Percentiles rank a stretch among this genome's conserved stretches.
These are phyloP conservation scores for Dasypus novemcinctus DNA, from an alignment of 2,113 vertebrate species.

Conservation along the genomic window DNA sequence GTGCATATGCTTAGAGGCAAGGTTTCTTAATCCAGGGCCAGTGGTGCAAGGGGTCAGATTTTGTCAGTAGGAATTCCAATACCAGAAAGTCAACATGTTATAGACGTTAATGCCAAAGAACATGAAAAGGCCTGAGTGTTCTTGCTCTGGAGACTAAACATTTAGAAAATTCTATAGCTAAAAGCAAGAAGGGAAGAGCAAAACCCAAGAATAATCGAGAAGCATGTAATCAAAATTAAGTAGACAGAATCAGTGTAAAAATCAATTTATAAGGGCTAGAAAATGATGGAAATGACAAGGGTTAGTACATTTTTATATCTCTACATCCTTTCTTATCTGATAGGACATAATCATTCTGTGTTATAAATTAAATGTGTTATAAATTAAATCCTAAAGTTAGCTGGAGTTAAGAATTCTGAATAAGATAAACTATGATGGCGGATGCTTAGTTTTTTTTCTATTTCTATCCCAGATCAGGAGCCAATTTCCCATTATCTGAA, in stretches of 20 bases:
- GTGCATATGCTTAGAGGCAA: neutral
- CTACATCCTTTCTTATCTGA: slow-evolving; percentile 11
- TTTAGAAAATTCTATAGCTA: slow-evolving; percentile 45
- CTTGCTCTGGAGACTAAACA: slow-evolving; percentile 39
- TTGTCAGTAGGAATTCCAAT: slow-evolving; percentile 6
- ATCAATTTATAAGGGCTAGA: neutral
- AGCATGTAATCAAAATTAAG: neutral
- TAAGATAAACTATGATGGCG: neutral
- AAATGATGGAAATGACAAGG: neutral
- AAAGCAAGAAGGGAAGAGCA: slow-evolving; percentile 30
- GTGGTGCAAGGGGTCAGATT: neutral
- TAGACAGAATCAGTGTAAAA: slow-evolving; percentile 1
- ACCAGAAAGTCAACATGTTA: slow-evolving; percentile 52
- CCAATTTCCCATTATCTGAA: neutral
- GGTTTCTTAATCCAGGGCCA: slow-evolving; percentile 11
- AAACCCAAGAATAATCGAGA: neutral
- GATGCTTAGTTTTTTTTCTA: neutral
- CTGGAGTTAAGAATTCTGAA: neutral
- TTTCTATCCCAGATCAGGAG: neutral
- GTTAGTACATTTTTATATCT: neutral
- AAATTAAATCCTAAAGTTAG: slow-evolving; percentile 34
- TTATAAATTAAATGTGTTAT: slow-evolving; percentile 38
- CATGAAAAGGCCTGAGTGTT: slow-evolving; percentile 64
- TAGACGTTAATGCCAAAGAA: slow-evolving; percentile 35
- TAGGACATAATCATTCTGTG: neutral